Base-by-base conservation (phyloP, 2,888 invertebrate genomes). In the Geophilus truncorum region DNA sequence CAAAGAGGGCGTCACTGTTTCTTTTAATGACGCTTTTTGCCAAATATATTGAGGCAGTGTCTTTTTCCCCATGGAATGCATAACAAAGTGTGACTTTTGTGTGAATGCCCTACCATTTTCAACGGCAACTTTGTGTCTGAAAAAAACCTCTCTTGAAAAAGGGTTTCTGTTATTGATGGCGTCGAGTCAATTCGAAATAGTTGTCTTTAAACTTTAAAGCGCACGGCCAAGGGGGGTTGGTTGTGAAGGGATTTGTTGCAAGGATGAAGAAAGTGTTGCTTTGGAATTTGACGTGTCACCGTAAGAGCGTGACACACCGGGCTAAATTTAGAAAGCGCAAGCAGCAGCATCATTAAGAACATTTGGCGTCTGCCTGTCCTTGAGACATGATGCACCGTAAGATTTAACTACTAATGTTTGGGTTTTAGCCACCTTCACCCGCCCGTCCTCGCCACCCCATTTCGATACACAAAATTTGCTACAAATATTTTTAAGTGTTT, bases 261-360 rank as follows among this genome's bases (percentile, higher is more conserved):
- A 18, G 57, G 23, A 62, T 62, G 57, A 62, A 62, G 57, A 62
- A 62, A 62, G 57, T 62, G 57, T 62, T 62, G 57, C 9, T 21
- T 18, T 62, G 57, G 57, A 62, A 62, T 62, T 62, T 62, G 57
- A 62, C 57, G 23, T 62, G 57, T 62, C 57, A 62, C 57, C 57
- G 57, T 62, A 62, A 62, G 57, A 62, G 21, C 57, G 57, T 62
- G 57, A 62, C 57, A 62, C 57, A 62, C 57, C 7, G 23, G 57
- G 57, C 23, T 62, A 62, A 23, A 62, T 62, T 21, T 62, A 62
- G 57, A 62, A 40, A 36, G 36, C 15, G 40, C 40, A 40, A 62
- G 57, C n/a, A 62, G 57, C 57, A 62, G 57, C 57, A 62, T 62
- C 57, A 62, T 62, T 62, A 62, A 23, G 23, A 62, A 62, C 57